phyloP scores from a whole-genome alignment of 2,888 invertebrate species.

The Drosophila anceps region DNA sequence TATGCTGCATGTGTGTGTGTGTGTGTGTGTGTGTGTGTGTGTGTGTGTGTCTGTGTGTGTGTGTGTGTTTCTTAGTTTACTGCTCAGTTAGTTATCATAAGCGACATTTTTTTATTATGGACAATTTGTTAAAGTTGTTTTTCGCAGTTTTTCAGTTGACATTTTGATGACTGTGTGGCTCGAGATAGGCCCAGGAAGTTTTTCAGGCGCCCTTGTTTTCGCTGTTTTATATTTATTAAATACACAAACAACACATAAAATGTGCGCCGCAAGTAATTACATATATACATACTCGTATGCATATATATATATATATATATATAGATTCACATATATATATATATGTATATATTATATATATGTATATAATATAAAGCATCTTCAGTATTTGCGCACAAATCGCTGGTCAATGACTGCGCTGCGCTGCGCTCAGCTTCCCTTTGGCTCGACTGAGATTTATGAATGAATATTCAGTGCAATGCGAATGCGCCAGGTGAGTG shows the following conservation, averaged over 20 bases:
- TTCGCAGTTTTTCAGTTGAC: conserved; percentile 33
- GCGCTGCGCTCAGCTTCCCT: conserved; percentile 10
- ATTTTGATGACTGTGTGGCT: conserved; percentile 44
- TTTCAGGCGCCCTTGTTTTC: conserved; percentile 16
- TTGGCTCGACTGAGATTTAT: conserved; percentile 26
- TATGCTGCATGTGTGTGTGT: neutral
- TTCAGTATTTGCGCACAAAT: conserved; percentile 1
- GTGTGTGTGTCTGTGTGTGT: neutral
- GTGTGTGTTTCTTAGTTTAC: neutral
- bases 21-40: neutral
- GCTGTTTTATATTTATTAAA: conserved; percentile 23
- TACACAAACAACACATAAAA: conserved; percentile 14
- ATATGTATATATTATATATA: neutral
- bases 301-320: neutral
- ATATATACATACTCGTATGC: neutral
- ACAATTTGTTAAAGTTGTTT: conserved; percentile 49
- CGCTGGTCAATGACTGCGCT: conserved; percentile 44
- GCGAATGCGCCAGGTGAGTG: conserved; percentile 19
- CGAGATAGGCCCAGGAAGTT: conserved; percentile 50
- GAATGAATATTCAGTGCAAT: conserved; percentile 40
- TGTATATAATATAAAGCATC: no score
- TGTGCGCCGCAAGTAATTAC: conserved; percentile 6
- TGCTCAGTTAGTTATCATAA: conserved; percentile 1
- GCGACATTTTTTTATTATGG: conserved; percentile 39
- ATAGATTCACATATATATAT: neutral